These are phyloP conservation scores for Macrosoma leucophasiata DNA, from an alignment of 2,888 invertebrate species.

Conservation along the genomic window DNA sequence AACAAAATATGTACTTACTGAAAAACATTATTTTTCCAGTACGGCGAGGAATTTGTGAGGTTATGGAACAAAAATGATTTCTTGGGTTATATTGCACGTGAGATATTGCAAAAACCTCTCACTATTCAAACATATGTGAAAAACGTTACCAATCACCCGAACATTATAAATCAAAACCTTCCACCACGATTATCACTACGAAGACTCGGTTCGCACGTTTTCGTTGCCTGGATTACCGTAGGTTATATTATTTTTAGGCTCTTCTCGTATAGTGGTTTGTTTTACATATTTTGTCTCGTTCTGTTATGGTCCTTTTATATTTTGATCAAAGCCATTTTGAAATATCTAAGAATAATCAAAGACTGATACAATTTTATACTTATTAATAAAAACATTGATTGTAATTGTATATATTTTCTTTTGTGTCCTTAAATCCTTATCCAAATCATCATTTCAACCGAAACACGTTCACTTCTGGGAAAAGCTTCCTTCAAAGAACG, in stretches of 20 bases:
- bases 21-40: constrained; percentile 80
- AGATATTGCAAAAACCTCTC: constrained; percentile 78
- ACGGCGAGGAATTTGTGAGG: constrained; percentile 77
- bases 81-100: constrained; percentile 77
- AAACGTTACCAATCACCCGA: constrained; percentile 71
- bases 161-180: constrained; percentile 71
- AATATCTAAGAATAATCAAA: constrained; percentile 45
- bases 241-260: constrained; percentile 70
- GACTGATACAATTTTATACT: constrained; percentile 21
- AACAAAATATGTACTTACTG: too few species aligned
- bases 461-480: too few species aligned
- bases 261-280: constrained; percentile 69
- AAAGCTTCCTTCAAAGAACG: too few species aligned
- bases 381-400: constrained; percentile 16
- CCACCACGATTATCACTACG: constrained; percentile 82
- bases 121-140: constrained; percentile 79
- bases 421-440: too few species aligned
- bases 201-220: constrained; percentile 78
- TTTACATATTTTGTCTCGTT: constrained; percentile 62
- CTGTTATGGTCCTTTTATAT: constrained; percentile 65
- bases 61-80: constrained; percentile 80
- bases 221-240: constrained; percentile 69
- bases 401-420: constrained; percentile 16
- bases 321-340: constrained; percentile 61
- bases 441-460: too few species aligned